Evolutionary conservation across 2,888 invertebrate species (phyloP), one percentile per base, ranked within the genome.

Genomic region (Lasiommata megera): DNA sequence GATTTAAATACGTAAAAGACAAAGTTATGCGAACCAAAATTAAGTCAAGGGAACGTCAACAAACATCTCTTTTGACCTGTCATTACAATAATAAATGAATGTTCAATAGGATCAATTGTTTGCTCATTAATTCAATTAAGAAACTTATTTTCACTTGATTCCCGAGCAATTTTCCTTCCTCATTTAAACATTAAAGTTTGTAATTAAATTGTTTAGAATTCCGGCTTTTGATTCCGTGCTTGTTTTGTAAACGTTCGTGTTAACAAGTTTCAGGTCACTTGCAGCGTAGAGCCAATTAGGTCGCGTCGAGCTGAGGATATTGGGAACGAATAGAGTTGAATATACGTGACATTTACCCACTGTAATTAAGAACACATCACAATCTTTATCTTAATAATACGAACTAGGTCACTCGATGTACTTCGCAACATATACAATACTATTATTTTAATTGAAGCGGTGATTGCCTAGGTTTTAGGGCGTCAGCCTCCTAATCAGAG

Each of bases 251-350:
- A 38, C 37, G 37, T 51, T 40, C 11, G 2, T 38, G 37, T 29
- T 38, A 40, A 51, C 28, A 16, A 40, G 18, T 51, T 50, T 38
- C 50, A 28, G 50, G 50, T 51, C 38, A 38, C 37, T 28, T 29
- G 51, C 51, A 51, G 51, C 37, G 38, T 50, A 28, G 38, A 40
- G 38, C 28, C 28, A 51, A 51, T 51, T 38, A 51, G 51, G 38
- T 51, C 51, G 38, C 38, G 38, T 28, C 23, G 38, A 40, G 16
- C 12, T 11, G 28, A 29, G 37, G 36, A 50, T 50, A 51, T 51
- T 40, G 38, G 51, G 38, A 51, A 9, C 9, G 37, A 38, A 38
- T 14, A 6, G 11, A 14, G 38, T 23, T 28, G 6, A 51, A 40
- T 38, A n/a, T 6, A 38, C 38, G 38, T 6, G 12, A 18, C n/a